Base-by-base conservation (phyloP, 2,888 invertebrate genomes). In the Tuberolachnus salignus region DNA sequence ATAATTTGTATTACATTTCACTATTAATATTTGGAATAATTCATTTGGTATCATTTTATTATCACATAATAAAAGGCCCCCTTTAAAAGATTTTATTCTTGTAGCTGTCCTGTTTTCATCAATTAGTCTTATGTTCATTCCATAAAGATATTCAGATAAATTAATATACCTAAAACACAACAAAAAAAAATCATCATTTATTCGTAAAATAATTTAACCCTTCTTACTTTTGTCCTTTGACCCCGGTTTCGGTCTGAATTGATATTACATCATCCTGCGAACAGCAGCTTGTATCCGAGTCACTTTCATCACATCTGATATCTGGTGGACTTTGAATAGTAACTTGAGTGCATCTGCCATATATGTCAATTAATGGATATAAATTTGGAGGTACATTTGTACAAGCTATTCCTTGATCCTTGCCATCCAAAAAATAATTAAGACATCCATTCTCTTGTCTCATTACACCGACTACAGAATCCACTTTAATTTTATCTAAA, bases 341-440 rank as follows among this genome's bases (percentile, higher is more conserved):
- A 67, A 95, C 96, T 89, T 97, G 95, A 1, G 95, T 94, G 86
- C 97, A 97, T 85, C 95, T 95, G 0, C 97, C 97, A 84, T 96
- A 97, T 72, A 97, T 88, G 87, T 97, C 97, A 70, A 97, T 91
- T n/a, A 97, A 95, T 2, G 95, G 96, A 87, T 94, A 97, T 75
- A 97, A 91, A 85, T 92, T 93, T 53, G 89, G 87, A 81, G 92
- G 92, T 4, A 93, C 89, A 81, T 92, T 92, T 74, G 90, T 90
- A 86, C 93, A 94, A 1, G 96, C 95, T 26, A 91, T 88, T 16
- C 95, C 95, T 88, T 94, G 93, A 84, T 95, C 94, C 84, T 93
- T 90, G 0, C 94, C 94, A 84, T 95, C 93, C 80, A 94, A 87
- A 84, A 92, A 95, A 86, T 94, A 95, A 85, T 95, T 94, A 14